Percentiles rank a stretch among this genome's conserved stretches.
Conservation (phyloP, 2,888 invertebrate species). For the Coelinius sp. region DNA sequence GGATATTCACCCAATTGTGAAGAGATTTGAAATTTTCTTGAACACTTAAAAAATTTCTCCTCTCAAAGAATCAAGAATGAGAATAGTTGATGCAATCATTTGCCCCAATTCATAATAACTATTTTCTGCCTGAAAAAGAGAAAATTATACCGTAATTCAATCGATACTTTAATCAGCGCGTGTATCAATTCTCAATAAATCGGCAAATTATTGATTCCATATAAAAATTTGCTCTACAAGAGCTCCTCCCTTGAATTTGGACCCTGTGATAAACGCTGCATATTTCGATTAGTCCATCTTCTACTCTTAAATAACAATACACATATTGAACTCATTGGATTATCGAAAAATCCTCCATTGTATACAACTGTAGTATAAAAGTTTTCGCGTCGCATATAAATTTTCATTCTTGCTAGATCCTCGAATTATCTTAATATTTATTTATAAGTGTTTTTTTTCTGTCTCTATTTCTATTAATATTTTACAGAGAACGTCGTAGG, state of each 20-base stretch:
- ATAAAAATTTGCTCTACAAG: constrained; percentile 48
- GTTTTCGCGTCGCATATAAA: constrained; percentile 15
- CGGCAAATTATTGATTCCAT: constrained; percentile 28
- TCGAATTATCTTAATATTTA: constrained; percentile 1
- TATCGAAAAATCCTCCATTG: constrained; percentile 14
- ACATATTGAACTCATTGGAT: background rate
- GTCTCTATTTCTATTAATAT: background rate
- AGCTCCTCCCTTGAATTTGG: constrained; percentile 44
- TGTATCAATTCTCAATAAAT: background rate
- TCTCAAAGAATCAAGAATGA: background rate
- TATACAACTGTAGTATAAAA: constrained; percentile 21
- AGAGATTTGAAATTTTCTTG: no score
- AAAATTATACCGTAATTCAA: background rate
- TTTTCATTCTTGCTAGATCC: background rate
- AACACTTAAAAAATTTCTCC: background rate
- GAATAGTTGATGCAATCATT: background rate
- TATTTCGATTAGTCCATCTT: constrained; percentile 13
- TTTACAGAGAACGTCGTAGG: background rate
- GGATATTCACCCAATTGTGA: no score
- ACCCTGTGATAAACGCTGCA: constrained; percentile 50
- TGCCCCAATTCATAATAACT: background rate
- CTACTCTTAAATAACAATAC: constrained; percentile 4
- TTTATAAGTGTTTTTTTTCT: background rate
- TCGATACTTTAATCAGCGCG: background rate
- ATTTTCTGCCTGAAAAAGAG: background rate